Evolutionary conservation across 2,888 invertebrate species (phyloP).

Genomic region (Xestia c-nigrum): DNA sequence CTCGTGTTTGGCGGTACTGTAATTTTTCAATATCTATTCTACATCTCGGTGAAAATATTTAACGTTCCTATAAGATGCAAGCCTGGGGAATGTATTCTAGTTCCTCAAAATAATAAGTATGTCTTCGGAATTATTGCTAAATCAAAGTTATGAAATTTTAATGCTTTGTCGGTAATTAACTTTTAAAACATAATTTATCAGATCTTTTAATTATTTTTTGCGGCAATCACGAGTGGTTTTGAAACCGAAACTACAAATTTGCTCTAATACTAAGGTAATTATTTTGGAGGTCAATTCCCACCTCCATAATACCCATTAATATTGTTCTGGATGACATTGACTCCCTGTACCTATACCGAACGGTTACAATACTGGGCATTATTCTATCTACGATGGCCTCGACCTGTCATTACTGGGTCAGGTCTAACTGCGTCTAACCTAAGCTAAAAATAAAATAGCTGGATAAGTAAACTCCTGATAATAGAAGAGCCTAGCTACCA

Average conservation of each 20-base stretch:
- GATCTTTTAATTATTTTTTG: slow-evolving; percentile 30
- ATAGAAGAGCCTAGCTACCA: neutral
- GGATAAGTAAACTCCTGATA: neutral
- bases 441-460: neutral
- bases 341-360: too few species aligned
- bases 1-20: neutral
- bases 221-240: slow-evolving; percentile 31
- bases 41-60: neutral
- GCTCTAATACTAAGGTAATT: neutral
- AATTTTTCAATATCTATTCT: neutral
- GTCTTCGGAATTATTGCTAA: slow-evolving; percentile 6
- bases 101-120: slow-evolving; percentile 6
- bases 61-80: neutral
- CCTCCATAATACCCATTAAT: neutral
- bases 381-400: neutral
- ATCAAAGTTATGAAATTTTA: slow-evolving; percentile 19
- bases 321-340: neutral
- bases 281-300: slow-evolving; percentile 14
- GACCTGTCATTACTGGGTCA: neutral
- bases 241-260: slow-evolving; percentile 31
- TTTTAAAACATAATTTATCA: slow-evolving; percentile 32
- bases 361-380: neutral
- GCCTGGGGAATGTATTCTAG: neutral
- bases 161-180: slow-evolving; percentile 43
- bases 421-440: neutral